These are phyloP conservation scores for Agrilus mali DNA, from an alignment of 2,888 invertebrate species.

Conservation along the genomic window DNA sequence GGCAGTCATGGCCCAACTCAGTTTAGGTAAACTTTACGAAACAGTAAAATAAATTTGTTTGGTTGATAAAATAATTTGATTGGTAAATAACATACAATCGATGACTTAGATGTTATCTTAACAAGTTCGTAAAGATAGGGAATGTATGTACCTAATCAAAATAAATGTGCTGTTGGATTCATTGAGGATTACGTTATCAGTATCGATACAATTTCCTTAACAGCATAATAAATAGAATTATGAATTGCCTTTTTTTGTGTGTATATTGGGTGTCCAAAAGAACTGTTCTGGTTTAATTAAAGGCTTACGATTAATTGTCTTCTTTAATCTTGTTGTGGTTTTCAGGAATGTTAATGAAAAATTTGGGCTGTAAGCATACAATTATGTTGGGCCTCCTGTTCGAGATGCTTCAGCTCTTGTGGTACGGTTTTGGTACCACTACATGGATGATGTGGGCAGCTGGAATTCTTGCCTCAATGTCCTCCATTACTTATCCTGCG, in stretches of 20 bases:
- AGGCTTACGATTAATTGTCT: not conserved
- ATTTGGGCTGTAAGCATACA: constrained; percentile 89
- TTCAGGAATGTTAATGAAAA: constrained; percentile 41
- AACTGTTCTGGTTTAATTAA: not conserved
- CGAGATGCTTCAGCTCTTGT: constrained; percentile 93
- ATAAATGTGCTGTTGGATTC: no score
- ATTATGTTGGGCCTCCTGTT: constrained; percentile 94
- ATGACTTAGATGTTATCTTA: no score
- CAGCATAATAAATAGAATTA: no score
- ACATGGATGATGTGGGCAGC: constrained; percentile 99
- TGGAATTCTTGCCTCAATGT: constrained; percentile 89
- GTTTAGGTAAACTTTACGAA: constrained; percentile 44
- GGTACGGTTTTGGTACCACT: constrained; percentile 94
- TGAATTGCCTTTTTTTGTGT: no score
- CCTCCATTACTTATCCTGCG: constrained; percentile 95
- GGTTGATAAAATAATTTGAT: no score
- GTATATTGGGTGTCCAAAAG: no score
- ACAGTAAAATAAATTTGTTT: not conserved
- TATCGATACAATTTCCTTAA: no score
- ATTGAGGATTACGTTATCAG: no score
- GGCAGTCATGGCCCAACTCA: constrained; percentile 89
- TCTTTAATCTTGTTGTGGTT: constrained; percentile 1
- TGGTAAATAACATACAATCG: no score
- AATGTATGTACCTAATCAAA: no score
- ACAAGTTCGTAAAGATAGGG: no score